Evolutionary conservation across 1,140 invertebrate species (phyloP), one percentile per base, ranked within the genome.

Genomic region (Drosophila repletoides): DNA sequence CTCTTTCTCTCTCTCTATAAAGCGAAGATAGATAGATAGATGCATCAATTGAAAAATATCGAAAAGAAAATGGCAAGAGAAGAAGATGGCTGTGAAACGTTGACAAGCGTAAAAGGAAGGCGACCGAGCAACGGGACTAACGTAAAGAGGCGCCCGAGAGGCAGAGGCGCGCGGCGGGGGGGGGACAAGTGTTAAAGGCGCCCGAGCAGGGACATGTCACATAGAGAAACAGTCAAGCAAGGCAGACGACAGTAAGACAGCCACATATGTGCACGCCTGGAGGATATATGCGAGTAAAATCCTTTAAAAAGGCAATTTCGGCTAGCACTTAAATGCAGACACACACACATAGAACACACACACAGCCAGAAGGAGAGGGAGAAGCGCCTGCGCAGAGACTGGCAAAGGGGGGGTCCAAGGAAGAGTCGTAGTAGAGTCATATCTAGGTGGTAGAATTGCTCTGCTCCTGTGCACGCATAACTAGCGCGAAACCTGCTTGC

Each of bases 281-380:
- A 52, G 48, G 33, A 41, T 46, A 19, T 71, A 58, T 72, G 59
- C 64, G 68, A 49, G 69, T 83, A 41, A 84, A 84, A 84, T 86
- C 79, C 80, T 84, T 84, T 84, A 86, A 84, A 84, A 84, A 86
- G 80, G 79, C 80, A 86, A 84, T 86, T 84, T 84, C 61, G 80
- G 60, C 61, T 79, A 86, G 79, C 79, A 83, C 79, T 83, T 84
- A 86, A 86, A 84, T 86, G 79, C 79, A 84, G 79, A 84, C 79
- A 79, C 59, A 28, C 65, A 52, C 3, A 31, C 29, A 67, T 12
- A 34, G 31, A 34, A 34, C 24, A 26, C 56, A n/a, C 21, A 38
- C 40, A 22, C 15, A 28, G 14, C 14, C 12, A 10, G 5, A 17
- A 40, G 48, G 12, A 38, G 17, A 46, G 40, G 28, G 59, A 63